Evolutionary conservation across 2,113 vertebrate species (phyloP).

Genomic region (Rissa tridactyla): DNA sequence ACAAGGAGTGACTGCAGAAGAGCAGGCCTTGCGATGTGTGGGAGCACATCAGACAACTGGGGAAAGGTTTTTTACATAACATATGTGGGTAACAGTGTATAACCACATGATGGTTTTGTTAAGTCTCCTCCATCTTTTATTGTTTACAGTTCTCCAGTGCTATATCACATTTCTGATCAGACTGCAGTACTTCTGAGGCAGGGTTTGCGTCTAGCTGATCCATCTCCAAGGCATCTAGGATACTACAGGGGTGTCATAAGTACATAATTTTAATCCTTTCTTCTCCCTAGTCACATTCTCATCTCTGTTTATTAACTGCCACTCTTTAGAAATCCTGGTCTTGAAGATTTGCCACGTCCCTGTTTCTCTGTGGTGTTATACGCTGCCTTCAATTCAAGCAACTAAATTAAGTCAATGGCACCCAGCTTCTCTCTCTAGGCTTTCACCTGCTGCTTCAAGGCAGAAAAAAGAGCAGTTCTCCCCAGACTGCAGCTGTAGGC

Average conservation of each 20-base stretch:
- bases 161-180: not conserved
- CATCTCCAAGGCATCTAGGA: not conserved
- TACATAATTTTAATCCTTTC: not conserved
- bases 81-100: not conserved
- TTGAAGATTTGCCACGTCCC: not conserved
- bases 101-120: not conserved
- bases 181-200: not conserved
- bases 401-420: constrained; percentile 54
- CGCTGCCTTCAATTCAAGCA: constrained; percentile 4
- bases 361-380: not conserved
- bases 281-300: not conserved
- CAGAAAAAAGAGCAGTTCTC: constrained; percentile 30
- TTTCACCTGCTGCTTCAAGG: constrained; percentile 54
- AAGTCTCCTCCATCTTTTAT: not conserved
- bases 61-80: not conserved
- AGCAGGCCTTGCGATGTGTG: not conserved
- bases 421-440: constrained; percentile 36
- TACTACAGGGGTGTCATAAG: not conserved
- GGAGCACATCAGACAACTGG: not conserved
- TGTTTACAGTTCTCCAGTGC: not conserved
- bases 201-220: not conserved
- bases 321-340: not conserved
- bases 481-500: constrained; percentile 51
- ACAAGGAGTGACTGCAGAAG: not conserved
- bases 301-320: not conserved